A percentile compares a stretch with the other conserved stretches of the same genome.
Conservation (phyloP, 1,140 invertebrate species). For the Amyelois transitella region DNA sequence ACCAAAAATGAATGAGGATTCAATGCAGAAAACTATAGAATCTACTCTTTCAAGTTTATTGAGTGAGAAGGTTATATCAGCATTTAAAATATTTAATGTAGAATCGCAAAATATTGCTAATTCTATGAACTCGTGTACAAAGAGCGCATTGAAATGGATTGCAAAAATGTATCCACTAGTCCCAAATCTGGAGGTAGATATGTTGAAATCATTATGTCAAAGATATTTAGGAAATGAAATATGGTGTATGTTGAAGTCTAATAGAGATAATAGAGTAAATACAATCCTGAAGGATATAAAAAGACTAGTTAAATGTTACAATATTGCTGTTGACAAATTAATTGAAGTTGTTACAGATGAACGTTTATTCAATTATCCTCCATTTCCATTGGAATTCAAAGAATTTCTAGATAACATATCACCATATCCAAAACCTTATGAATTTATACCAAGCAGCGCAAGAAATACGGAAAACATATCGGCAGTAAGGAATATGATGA, state of each 20-base stretch:
- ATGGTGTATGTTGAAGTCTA: constrained; percentile 76
- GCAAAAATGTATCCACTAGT: constrained; percentile 72
- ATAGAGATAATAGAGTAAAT: constrained; percentile 66
- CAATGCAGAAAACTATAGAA: constrained; percentile 26
- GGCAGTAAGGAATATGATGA: constrained; percentile 51
- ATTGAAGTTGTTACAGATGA: constrained; percentile 77
- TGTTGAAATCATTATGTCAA: constrained; percentile 74
- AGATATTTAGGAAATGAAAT: constrained; percentile 79
- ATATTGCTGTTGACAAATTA: constrained; percentile 77
- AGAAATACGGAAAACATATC: constrained; percentile 47
- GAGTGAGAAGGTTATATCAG: constrained; percentile 45
- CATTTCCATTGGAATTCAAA: constrained; percentile 64
- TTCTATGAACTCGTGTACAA: constrained; percentile 49
- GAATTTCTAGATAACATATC: constrained; percentile 43
- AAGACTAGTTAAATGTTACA: constrained; percentile 78
- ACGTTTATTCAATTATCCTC: constrained; percentile 57
- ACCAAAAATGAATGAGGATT: constrained; percentile 22
- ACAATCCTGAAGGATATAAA: constrained; percentile 73
- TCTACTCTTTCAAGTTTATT: constrained; percentile 29
- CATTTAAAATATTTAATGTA: constrained; percentile 52
- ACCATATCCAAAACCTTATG: constrained; percentile 67
- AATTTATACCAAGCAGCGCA: constrained; percentile 58
- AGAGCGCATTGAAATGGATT: constrained; percentile 76
- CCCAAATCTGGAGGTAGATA: constrained; percentile 77
- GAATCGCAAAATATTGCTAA: constrained; percentile 40